Percentiles rank a stretch among this genome's conserved stretches.
Evolutionary conservation across 2,113 vertebrate species (phyloP).

Genomic region (Ochotona curzoniae): DNA sequence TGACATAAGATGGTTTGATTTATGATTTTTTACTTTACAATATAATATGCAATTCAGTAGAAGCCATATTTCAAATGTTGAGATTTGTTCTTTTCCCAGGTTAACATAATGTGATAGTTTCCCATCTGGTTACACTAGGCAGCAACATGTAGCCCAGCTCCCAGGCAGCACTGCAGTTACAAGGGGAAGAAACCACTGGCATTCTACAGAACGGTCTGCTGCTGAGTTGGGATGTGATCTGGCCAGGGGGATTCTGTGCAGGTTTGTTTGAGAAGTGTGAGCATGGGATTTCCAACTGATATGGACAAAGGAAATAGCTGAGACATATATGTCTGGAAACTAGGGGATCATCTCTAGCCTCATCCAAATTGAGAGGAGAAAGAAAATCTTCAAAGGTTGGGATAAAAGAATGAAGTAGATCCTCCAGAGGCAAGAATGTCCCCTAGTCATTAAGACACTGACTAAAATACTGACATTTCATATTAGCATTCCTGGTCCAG

Average conservation of each 20-base stretch:
- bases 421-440: neutral
- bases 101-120: neutral
- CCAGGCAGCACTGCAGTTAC: neutral
- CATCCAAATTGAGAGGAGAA: neutral
- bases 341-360: neutral
- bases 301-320: neutral
- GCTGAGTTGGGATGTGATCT: neutral
- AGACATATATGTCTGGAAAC: neutral
- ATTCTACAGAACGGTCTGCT: neutral
- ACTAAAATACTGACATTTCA: no score
- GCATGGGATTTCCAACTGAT: neutral
- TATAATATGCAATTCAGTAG: neutral
- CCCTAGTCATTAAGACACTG: no score
- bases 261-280: neutral
- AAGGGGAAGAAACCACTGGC: neutral
- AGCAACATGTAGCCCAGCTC: neutral
- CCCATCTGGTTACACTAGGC: neutral
- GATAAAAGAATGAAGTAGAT: conserved; percentile 17
- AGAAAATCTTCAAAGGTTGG: neutral
- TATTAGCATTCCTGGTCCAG: no score
- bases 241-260: neutral
- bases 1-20: neutral
- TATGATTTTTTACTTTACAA: neutral
- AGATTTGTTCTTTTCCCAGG: neutral
- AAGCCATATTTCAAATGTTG: neutral